Percentiles rank a stretch among this genome's conserved stretches.
phyloP scores from a whole-genome alignment of 2,888 invertebrate species.

The Dyspetes luteomarginatus region DNA sequence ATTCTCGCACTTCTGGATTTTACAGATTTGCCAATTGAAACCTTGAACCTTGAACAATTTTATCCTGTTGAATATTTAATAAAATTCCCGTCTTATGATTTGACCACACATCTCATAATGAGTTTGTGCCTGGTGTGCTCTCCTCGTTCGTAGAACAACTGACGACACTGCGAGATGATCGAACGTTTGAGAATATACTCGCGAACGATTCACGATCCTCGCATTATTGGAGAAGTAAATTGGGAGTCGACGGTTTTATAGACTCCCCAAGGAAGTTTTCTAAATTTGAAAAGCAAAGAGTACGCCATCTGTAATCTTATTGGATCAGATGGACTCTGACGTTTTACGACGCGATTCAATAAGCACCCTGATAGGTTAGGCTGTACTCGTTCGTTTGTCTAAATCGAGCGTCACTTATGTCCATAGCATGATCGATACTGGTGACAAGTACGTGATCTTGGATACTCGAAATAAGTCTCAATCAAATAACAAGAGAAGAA shows the following conservation, averaged over 20 bases:
- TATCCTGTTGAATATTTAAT: not conserved
- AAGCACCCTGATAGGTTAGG: not conserved
- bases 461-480: not conserved
- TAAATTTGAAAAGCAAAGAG: slow-evolving; percentile 37
- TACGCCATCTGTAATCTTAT: slow-evolving; percentile 50
- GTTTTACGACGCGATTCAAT: slow-evolving; percentile 18
- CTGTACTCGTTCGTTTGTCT: not conserved
- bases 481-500: not conserved
- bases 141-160: slow-evolving; percentile 17
- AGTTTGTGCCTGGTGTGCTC: not conserved
- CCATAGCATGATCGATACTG: slow-evolving; percentile 12
- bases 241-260: slow-evolving; percentile 45
- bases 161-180: slow-evolving; percentile 21
- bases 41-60: too few relatives aligned
- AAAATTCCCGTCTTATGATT: slow-evolving; percentile 5
- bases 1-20: too few relatives aligned
- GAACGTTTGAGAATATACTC: slow-evolving; percentile 33
- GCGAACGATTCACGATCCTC: slow-evolving; percentile 44
- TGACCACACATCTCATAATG: slow-evolving; percentile 29
- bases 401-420: slow-evolving; percentile 15
- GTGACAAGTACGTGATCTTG: not conserved
- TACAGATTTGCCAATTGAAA: too few relatives aligned
- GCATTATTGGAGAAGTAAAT: slow-evolving; percentile 50
- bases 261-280: slow-evolving; percentile 24
- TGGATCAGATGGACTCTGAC: slow-evolving; percentile 57